Base-by-base conservation (phyloP, 2,113 vertebrate genomes). In the Bucco capensis region DNA sequence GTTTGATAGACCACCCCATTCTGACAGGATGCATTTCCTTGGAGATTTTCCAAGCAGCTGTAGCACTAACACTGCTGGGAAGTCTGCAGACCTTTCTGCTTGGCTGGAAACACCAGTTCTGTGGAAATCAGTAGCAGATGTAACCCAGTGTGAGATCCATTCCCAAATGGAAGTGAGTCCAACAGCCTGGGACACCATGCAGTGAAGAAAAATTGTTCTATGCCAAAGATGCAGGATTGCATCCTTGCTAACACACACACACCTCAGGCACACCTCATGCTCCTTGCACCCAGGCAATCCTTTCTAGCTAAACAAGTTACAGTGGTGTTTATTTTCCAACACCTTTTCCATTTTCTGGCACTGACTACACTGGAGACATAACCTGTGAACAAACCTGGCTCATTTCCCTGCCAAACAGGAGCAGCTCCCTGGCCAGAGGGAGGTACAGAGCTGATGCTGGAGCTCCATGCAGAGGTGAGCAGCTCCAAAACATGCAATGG, bases 51-150 rank as follows among this genome's bases (percentile, higher is more conserved):
- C 95, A 94, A 6, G 24, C 73, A 61, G 53, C 80, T 81, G 83
- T 54, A 95, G 79, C 40, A 58, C 53, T 58, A 79, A 40, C 58
- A 56, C 50, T 2, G 5, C 71, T 90, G 86, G 46, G 56, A 89
- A 90, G 58, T 21, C 81, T 65, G 35, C 15, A 50, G 87, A 70
- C 27, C 3, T 86, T 94, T 93, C 57, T 92, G 88, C 62, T 88
- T 44, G 78, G 77, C 92, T 93, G 90, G 72, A 89, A 90, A 76
- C 71, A 78, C 23, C 77, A 42, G 66, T 18, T 69, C 54, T 72
- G 42, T 84, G 78, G 73, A 95, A 94, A 95, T 93, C 90, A 84
- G 9, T 12, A 73, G 74, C 90, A 95, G 92, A 88, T 92, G 93
- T 86, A 73, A 31, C 33, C 54, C 62, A 12, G 66, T 24, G 88